Base-by-base conservation (phyloP, 1,140 invertebrate species). In the Myzus persicae region DNA sequence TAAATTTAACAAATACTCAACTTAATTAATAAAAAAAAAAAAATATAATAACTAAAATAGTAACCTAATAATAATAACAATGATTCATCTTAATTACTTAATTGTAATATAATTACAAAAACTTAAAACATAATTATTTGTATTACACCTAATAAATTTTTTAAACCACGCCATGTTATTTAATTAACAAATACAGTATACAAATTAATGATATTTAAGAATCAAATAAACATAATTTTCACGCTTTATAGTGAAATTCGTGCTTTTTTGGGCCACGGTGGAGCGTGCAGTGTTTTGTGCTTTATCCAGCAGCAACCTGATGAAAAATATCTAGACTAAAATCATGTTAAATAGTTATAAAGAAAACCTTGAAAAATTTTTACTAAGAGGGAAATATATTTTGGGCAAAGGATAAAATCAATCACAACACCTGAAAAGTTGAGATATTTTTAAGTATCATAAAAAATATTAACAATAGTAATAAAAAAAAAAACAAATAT, bases 261-360 rank as follows among this genome's bases (percentile, higher is more conserved):
- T 76, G 93, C 54, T 93, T 85, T 93, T 93, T 93, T 93, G 91
- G 81, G 91, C 91, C 91, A 93, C 46, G 38, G 67, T 92, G 90
- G n/a, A 82, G 91, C 26, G 46, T 93, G 91, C 54, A 90, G 93
- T 93, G 85, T 82, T 51, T 93, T 93, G 87, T 81, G 84, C 81
- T 90, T 90, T 76, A 93, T 93, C 91, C 91, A 84, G 81, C 91
- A 85, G 91, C 91, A 51, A 85, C 81, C 81, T 93, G 91, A 93
- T 93, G 91, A 93, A 85, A 93, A 85, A 84, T 93, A 93, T 93
- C 81, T 93, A 93, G 76, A 93, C 91, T 36, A 93, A 93, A 93
- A 93, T 93, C 76, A 93, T 84, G 91, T 93, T 85, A 90, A 42
- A 90, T 90, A 93, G 46, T 93, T 93, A 93, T 93, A 93, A 93